Conservation (phyloP, 2,888 invertebrate genomes). For the Trichogramma evanescens region DNA sequence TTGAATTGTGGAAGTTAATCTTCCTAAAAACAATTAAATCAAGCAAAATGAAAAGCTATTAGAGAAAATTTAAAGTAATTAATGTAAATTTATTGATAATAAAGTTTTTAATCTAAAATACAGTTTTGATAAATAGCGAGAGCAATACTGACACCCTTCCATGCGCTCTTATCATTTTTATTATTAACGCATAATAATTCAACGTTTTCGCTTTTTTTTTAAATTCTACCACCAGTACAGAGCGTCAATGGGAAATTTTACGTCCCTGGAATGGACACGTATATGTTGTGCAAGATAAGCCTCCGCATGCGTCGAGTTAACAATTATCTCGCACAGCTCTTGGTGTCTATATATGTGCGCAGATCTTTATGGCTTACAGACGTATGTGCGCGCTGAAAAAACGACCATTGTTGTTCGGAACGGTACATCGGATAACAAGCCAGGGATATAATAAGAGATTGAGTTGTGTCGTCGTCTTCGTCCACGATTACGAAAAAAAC, state of each 20-base stretch:
- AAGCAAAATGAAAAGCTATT: too few species aligned
- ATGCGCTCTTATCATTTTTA: too few species aligned
- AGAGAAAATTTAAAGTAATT: too few species aligned
- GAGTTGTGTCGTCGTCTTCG: not conserved
- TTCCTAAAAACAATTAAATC: too few species aligned
- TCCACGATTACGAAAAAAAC: too few species aligned
- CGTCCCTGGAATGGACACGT: slow-evolving; percentile 14
- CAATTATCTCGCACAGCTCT: slow-evolving; percentile 15
- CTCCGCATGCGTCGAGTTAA: slow-evolving; percentile 11
- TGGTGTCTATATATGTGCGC: not conserved
- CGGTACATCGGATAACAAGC: slow-evolving; percentile 6
- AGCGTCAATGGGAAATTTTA: slow-evolving; percentile 6
- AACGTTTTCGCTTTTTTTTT: not conserved
- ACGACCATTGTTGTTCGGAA: slow-evolving; percentile 10
- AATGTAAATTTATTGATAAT: too few species aligned
- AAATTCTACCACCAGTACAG: not conserved
- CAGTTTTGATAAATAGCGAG: too few species aligned
- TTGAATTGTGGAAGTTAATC: too few species aligned
- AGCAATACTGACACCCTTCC: too few species aligned
- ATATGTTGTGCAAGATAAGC: slow-evolving; percentile 13
- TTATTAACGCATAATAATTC: too few species aligned
- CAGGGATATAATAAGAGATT: not conserved
- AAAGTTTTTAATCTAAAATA: too few species aligned
- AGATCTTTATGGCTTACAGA: slow-evolving; percentile 13
- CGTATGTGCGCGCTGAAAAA: not conserved